A percentile compares a stretch with the other conserved stretches of the same genome.
Evolutionary conservation across 2,888 invertebrate species (phyloP).

Genomic region (Heteromyza rotundicornis): DNA sequence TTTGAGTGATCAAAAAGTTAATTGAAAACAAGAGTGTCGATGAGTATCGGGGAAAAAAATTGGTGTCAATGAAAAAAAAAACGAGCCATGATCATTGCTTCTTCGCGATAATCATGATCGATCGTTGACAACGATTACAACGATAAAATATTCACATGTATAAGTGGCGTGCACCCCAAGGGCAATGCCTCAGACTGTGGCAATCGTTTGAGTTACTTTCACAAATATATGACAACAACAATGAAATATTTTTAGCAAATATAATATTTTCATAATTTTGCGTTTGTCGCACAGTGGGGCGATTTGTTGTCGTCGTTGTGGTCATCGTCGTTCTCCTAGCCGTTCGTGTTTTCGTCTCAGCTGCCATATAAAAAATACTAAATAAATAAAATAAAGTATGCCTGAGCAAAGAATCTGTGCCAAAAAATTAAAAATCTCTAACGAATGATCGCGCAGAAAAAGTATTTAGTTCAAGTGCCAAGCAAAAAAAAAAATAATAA

Average conservation of each 20-base stretch:
- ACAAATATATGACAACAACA: neutral
- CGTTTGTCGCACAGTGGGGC: neutral
- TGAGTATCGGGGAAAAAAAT: too few species aligned
- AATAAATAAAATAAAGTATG: neutral
- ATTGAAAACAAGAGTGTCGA: too few species aligned
- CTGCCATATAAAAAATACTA: neutral
- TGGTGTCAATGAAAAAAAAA: neutral
- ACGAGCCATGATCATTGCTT: too few species aligned
- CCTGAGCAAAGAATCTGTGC: neutral
- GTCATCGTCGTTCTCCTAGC: neutral
- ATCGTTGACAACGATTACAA: too few species aligned
- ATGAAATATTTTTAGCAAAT: constrained; percentile 1
- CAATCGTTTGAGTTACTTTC: neutral
- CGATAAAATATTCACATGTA: too few species aligned
- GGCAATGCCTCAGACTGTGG: neutral
- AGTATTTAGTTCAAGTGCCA: constrained; percentile 54
- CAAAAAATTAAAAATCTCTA: neutral
- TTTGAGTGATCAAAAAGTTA: too few species aligned
- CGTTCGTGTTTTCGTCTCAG: neutral
- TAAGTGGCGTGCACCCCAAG: neutral
- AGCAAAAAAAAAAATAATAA: too few species aligned
- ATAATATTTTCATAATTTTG: neutral
- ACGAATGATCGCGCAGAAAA: constrained; percentile 28
- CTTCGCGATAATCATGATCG: too few species aligned
- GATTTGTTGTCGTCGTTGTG: neutral